Evolutionary conservation across 1,140 invertebrate species (phyloP), one percentile per base, ranked within the genome.

Genomic region (Kradibia gibbosae): DNA sequence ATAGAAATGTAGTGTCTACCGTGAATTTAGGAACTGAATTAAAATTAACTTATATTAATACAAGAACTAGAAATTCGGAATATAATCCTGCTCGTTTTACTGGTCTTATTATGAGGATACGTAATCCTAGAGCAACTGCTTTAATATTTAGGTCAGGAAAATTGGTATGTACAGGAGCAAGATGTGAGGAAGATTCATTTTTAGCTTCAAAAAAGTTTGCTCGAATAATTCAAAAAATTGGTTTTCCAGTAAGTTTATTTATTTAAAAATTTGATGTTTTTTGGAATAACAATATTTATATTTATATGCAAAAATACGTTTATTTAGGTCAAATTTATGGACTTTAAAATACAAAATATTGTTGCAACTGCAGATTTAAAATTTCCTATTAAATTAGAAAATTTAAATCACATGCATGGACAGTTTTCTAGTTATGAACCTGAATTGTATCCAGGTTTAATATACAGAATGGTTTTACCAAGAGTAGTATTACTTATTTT

Each of bases 271-370:
- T 57, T 17, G 3, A 57, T 28, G 25, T 39, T 60, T 2, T 28
- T 36, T 80, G 77, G 62, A 83, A 22, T 67, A 34, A 42, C 55
- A 50, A 42, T 22, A 15, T 84, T 82, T 39, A 53, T 83, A 42
- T 31, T 76, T 28, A 77, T 67, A 42, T 72, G 36, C 57, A 53
- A 72, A 39, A 2, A 62, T 31, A 25, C n/a, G n/a, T 80, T 78
- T 81, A 92, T 93, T 60, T 87, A 98, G 95, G 97, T 97, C 0
- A 98, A 98, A 89, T 99, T 99, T 90, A 91, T 95, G 42, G 97
- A 99, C 87, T 99, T 99, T 88, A 99, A 99, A 93, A 95, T 99
- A 86, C 99, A 99, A 92, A 99, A 99, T 91, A 98, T 99, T 92
- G 98, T 99, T 34, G 99, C 98, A 8, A 99, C 97, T 39, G 99